Percentiles rank a stretch among this genome's conserved stretches.
These are phyloP conservation scores for Nebria salina DNA, from an alignment of 2,888 invertebrate genomes.

Conservation along the genomic window DNA sequence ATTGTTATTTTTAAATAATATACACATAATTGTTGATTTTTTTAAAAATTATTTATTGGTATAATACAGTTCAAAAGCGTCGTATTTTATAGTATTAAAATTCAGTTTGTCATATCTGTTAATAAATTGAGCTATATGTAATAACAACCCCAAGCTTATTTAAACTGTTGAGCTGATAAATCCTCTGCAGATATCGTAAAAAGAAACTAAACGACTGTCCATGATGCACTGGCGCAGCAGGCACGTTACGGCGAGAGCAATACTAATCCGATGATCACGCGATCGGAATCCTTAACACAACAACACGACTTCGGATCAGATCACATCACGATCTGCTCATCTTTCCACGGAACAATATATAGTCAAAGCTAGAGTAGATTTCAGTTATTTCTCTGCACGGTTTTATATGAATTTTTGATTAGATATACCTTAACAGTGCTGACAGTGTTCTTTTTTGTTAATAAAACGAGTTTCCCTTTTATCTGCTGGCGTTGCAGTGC, in stretches of 20 bases:
- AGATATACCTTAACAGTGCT: neutral
- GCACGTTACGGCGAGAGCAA: neutral
- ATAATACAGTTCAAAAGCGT: too few species aligned
- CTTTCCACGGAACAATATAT: neutral
- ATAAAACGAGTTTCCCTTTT: neutral
- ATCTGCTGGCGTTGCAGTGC: neutral
- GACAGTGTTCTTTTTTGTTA: neutral
- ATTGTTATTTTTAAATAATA: too few species aligned
- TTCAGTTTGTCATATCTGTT: too few species aligned
- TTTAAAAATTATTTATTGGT: too few species aligned
- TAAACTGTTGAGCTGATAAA: neutral
- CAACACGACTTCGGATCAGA: neutral
- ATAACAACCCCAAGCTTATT: neutral
- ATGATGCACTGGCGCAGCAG: neutral
- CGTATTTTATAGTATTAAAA: too few species aligned
- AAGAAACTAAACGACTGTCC: neutral
- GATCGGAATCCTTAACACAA: neutral
- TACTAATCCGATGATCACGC: neutral
- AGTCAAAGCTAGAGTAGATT: neutral
- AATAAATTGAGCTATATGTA: too few species aligned
- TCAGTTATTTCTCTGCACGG: neutral
- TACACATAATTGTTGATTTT: too few species aligned
- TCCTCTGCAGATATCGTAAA: neutral
- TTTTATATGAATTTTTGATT: conserved; percentile 1
- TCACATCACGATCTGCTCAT: neutral